Base-by-base conservation (phyloP, 1,140 invertebrate genomes). In the Anoplolepis gracilipes region DNA sequence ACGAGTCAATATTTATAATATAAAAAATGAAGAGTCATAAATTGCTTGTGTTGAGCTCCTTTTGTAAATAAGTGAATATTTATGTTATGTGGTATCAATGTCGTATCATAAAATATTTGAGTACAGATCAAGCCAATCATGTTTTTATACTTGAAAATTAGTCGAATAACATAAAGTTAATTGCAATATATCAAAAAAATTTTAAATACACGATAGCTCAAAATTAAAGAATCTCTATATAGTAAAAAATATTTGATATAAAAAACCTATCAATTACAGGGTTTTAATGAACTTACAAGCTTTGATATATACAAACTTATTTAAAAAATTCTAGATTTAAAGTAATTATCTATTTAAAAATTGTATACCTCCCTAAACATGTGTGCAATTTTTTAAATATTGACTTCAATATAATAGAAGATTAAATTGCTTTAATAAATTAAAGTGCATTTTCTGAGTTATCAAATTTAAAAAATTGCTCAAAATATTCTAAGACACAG, bases 11-110 rank as follows among this genome's bases (percentile, higher is more conserved):
- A 39, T 55, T 73, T 16, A 16, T 33, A 42, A 42, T 25, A n/a
- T n/a, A n/a, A n/a, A n/a, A n/a, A n/a, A n/a, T n/a, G n/a, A n/a
- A n/a, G n/a, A n/a, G n/a, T n/a, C n/a, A 57, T 33, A 33, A 36
- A n/a, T 53, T 5, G n/a, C 8, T 39, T 73, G 7, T 39, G 16
- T 16, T n/a, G 36, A 73, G n/a, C 11, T 73, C 30, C 0, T 33
- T 73, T 73, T 57, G 8, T 33, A 57, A 49, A 49, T 19, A 49
- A 72, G 19, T 57, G 19, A 70, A 49, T 70, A 59, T 73, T 73
- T 16, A 55, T 3, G 13, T 49, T 4, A 57, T 72, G n/a, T 55
- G 25, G 2, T 25, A 13, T 59, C 33, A 59, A 28, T 39, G n/a
- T 55, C 13, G 11, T 59, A 36, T 55, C 2, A 10, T 73, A 73